Evolutionary conservation across 2,113 vertebrate genomes (phyloP).

Genomic region (Hystrix brachyura): DNA sequence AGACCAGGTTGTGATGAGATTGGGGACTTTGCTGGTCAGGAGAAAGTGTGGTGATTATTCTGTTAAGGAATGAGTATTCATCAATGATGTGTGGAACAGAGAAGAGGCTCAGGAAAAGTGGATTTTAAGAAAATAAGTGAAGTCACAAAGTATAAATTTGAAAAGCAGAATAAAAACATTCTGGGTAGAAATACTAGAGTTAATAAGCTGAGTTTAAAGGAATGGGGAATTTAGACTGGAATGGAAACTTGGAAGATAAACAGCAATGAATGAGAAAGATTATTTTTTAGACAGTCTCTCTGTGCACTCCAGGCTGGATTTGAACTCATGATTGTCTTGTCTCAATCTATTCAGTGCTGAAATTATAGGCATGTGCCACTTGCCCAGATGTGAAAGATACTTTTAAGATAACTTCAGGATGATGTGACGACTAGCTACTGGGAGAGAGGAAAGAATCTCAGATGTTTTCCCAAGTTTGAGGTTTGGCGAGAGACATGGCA

Average conservation of each 20-base stretch:
- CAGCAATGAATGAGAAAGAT: neutral
- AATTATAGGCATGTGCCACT: neutral
- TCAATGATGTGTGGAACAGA: no score
- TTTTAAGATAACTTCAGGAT: no score
- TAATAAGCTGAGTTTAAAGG: no score
- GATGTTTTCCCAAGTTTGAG: neutral
- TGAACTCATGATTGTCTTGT: neutral
- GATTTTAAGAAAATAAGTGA: neutral
- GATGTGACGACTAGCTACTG: fast-evolving
- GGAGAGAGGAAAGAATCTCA: fast-evolving
- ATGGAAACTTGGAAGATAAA: neutral
- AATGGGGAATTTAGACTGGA: neutral
- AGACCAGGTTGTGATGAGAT: neutral
- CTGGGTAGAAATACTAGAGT: fast-evolving
- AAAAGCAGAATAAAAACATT: neutral
- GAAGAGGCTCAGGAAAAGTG: neutral
- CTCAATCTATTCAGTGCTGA: neutral
- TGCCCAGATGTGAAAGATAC: neutral
- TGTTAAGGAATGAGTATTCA: neutral
- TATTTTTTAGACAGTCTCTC: neutral
- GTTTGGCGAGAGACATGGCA: neutral
- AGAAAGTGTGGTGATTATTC: no score
- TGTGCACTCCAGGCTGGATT: neutral
- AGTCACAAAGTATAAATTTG: neutral
- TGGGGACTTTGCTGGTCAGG: no score